Evolutionary conservation across 2,113 vertebrate genomes (phyloP).

Genomic region (Bos taurus): DNA sequence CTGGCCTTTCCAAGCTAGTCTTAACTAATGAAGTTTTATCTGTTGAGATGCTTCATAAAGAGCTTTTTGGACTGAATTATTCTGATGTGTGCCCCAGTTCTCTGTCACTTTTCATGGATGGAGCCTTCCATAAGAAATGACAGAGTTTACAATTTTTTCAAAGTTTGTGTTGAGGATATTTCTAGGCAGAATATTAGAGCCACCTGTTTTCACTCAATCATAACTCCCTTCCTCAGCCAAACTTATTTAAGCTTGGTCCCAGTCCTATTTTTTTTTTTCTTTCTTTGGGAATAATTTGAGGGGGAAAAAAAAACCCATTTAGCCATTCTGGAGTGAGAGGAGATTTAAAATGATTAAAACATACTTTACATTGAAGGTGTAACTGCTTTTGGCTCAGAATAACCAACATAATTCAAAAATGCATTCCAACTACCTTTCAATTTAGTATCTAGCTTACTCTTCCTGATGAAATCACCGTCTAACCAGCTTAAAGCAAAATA

Average conservation of each 20-base stretch:
- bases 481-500: slow-evolving; percentile 39
- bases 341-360: slow-evolving; percentile 58
- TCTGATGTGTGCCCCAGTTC: neutral
- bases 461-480: slow-evolving; percentile 31
- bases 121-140: neutral
- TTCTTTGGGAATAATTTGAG: slow-evolving; percentile 31
- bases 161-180: slow-evolving; percentile 23
- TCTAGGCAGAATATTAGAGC: slow-evolving; percentile 14
- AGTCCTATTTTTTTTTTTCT: neutral
- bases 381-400: slow-evolving; percentile 56
- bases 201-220: slow-evolving; percentile 43
- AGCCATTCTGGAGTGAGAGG: slow-evolving; percentile 20
- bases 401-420: slow-evolving; percentile 52
- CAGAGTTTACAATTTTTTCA: neutral
- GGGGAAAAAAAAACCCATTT: neutral
- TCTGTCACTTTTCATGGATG: neutral
- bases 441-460: slow-evolving; percentile 12
- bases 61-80: slow-evolving; percentile 18
- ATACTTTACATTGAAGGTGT: slow-evolving; percentile 2
- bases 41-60: slow-evolving; percentile 7
- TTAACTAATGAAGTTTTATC: slow-evolving; percentile 45
- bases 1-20: slow-evolving; percentile 37
- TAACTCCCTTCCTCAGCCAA: slow-evolving; percentile 44
- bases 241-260: neutral
- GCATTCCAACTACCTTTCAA: slow-evolving; percentile 33